Evolutionary conservation across 2,797 vertebrate species (phyloP), one percentile per base, ranked within the genome.

Genomic region (Hylomyscus alleni): DNA sequence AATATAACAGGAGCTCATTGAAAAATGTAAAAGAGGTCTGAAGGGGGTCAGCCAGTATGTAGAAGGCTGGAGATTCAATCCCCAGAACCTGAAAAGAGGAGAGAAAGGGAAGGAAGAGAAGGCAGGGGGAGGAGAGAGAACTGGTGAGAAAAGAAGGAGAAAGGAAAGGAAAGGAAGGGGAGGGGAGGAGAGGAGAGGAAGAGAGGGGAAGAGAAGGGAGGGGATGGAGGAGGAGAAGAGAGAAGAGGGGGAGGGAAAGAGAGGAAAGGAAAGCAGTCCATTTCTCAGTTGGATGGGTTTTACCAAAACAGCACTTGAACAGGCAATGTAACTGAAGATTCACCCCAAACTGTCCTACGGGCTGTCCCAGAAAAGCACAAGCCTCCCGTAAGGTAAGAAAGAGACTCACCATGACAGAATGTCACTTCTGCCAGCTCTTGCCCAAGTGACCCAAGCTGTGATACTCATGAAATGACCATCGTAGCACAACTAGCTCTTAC

Each of bases 131-230:
- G 20, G 52, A 17, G 12, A 58, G 4, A 10, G n/a, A 31, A 31
- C 26, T 31, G 62, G 26, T 31, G n/a, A 56, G n/a, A 31, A 60
- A 26, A 17, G 17, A 29, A 44, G 6, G 11, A 17, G 31, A 20
- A 40, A 10, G 12, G 12, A 13, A 13, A 5, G 34, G 2, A 6
- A 13, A 2, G 34, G 15, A 0, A 22, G 20, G 34, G 14, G 2
- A 24, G 0, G 10, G 6, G 2, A 22, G 8, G 6, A 6, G 20
- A 2, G 13, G 10, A n/a, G 11, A 15, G n/a, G 17, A 3, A 3
- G 12, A 14, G 5, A 24, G 24, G 7, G 1, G 9, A 13, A 5
- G 1, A 12, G 3, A 54, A 22, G n/a, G 10, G 47, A 29, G 6
- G 20, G 4, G 20, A 5, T 12, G 13, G 2, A 4, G 3, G 20